Conservation (phyloP, 2,888 invertebrate genomes). For the Morinoia aosen region DNA sequence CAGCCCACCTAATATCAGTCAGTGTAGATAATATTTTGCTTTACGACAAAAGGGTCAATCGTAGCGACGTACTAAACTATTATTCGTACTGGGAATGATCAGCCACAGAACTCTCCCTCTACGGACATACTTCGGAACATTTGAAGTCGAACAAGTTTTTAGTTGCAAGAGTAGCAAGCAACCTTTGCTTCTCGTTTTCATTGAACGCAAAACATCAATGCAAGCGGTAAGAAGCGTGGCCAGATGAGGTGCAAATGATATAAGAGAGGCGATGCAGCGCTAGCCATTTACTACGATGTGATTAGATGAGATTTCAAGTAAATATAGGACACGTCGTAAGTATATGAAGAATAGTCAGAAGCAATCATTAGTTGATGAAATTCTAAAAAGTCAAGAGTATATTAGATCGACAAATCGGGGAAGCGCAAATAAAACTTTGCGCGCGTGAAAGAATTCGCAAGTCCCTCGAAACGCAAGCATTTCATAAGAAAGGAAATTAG, state of each 20-base stretch:
- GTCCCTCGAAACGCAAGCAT: not conserved
- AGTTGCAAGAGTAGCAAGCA: not conserved
- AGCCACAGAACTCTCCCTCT: not conserved
- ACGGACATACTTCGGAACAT: not conserved
- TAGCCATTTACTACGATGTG: not conserved
- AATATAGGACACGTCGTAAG: not conserved
- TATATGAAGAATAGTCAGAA: not conserved
- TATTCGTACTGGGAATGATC: constrained; percentile 10
- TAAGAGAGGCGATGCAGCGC: not conserved
- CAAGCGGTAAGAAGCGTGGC: not conserved
- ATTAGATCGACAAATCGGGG: not conserved
- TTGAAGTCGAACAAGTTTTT: not conserved
- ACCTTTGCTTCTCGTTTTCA: not conserved
- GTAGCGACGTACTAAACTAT: not conserved
- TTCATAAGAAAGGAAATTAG: not conserved
- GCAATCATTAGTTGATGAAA: not conserved
- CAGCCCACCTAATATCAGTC: constrained; percentile 1
- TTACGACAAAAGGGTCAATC: not conserved
- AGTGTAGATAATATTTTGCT: not conserved
- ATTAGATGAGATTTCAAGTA: not conserved
- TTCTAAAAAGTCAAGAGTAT: not conserved
- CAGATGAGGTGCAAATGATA: not conserved
- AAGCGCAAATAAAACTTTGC: not conserved
- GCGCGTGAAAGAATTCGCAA: not conserved
- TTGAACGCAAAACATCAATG: not conserved